Base-by-base conservation (phyloP, 2,113 vertebrate genomes). In the Candoia aspera region DNA sequence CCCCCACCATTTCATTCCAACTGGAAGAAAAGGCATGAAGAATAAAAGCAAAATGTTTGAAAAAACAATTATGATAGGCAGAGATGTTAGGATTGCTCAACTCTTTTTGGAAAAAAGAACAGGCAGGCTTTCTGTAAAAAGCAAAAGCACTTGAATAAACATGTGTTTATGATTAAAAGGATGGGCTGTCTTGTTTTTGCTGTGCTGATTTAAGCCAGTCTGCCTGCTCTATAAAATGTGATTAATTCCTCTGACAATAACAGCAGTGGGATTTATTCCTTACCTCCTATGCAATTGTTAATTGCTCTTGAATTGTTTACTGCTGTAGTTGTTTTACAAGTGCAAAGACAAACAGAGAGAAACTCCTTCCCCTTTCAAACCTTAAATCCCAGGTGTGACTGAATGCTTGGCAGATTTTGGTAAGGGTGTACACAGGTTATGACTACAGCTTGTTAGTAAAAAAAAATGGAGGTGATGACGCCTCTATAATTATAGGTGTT, bases 401-500 rank as follows among this genome's bases (percentile, higher is more conserved):
- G 87, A 97, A 95, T 24, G 87, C 96, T 93, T 95, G 93, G 95
- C 95, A 93, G 96, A 95, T 95, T 97, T 97, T 92, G 96, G 96
- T 95, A 96, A 95, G 95, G 95, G 92, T 93, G 95, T 93, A 93
- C 93, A 42, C 92, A 89, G 92, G 94, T 95, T 95, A 92, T 96
- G 92, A 96, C 96, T 96, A 73, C 90, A 94, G 93, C 97, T 97
- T 95, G 96, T 96, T 96, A 97, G 96, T 93, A 33, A 95, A 96
- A 94, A 93, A 92, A 96, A 95, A 95, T 91, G 86, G 96, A 92
- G 97, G 96, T 95, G 96, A 97, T 96, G 97, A 98, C 94, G 94
- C 97, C 96, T 97, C 94, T 17, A 4, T 98, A 98, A 98, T 98
- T 98, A 98, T 95, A 97, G 97, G 97, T 97, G 96, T 97, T 97